Evolutionary conservation across 2,797 vertebrate species (phyloP).

Genomic region (Miopithecus talapoin): DNA sequence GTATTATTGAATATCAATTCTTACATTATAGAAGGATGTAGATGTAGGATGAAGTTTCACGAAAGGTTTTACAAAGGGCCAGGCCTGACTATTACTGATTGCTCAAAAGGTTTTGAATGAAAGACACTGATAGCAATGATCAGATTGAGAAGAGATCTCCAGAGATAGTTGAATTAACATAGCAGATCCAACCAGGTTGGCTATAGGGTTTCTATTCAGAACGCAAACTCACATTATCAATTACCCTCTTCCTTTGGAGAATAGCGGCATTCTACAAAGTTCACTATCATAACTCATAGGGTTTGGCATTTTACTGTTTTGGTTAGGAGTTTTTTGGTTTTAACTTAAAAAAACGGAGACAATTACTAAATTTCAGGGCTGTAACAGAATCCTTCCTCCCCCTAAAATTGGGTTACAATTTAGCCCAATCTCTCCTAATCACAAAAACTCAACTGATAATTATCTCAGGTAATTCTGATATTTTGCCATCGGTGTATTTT

Average conservation of each 20-base stretch:
- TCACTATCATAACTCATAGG: constrained; percentile 36
- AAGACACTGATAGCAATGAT: neutral
- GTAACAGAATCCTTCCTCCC: neutral
- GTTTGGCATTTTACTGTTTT: constrained; percentile 42
- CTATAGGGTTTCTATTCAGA: neutral
- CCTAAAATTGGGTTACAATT: neutral
- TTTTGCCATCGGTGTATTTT: neutral
- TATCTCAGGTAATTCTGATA: neutral
- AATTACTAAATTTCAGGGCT: constrained; percentile 7
- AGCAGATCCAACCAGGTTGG: neutral
- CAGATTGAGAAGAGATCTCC: neutral
- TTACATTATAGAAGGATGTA: neutral
- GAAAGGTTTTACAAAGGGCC: neutral
- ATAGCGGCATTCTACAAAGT: neutral
- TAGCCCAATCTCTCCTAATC: neutral
- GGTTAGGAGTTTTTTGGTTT: constrained; percentile 16
- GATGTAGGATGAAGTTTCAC: neutral
- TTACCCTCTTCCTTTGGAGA: neutral
- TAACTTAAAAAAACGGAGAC: neutral
- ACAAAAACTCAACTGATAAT: neutral
- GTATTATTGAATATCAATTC: neutral
- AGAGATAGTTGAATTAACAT: neutral
- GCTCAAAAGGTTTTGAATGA: neutral
- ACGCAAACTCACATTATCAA: neutral
- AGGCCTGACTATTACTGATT: neutral